A percentile compares a stretch with the other conserved stretches of the same genome.
Conservation (phyloP, 2,113 vertebrate genomes). For the Equus quagga region DNA sequence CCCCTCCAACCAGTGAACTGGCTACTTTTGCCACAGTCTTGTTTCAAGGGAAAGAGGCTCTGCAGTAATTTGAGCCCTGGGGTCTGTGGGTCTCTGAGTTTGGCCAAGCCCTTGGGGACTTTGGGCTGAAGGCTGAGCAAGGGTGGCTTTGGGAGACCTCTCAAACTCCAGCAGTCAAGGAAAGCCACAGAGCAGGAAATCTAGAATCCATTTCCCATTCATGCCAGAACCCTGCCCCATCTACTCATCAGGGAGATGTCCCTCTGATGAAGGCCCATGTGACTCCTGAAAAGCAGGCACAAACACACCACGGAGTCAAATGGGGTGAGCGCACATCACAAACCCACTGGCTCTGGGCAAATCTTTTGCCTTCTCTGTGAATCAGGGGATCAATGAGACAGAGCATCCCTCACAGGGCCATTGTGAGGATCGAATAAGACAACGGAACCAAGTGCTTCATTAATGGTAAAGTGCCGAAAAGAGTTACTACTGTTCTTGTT, state of each 20-base stretch:
- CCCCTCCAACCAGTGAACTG: neutral
- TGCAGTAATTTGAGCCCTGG: neutral
- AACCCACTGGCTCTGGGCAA: neutral
- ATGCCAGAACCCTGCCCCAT: neutral
- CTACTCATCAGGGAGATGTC: neutral
- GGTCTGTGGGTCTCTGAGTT: neutral
- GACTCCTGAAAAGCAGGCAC: neutral
- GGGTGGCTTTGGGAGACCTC: neutral
- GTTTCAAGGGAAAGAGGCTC: neutral
- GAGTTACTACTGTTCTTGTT: neutral
- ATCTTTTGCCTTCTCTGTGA: neutral
- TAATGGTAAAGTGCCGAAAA: neutral
- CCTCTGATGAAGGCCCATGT: neutral
- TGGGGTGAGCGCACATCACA: accelerated
- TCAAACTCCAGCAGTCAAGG: slow-evolving; percentile 11
- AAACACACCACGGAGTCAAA: neutral
- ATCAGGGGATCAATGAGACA: neutral
- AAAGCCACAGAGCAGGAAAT: neutral
- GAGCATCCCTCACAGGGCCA: neutral
- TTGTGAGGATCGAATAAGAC: neutral
- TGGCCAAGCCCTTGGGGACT: neutral
- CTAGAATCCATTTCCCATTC: neutral
- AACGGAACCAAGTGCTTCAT: neutral
- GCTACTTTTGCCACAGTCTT: neutral
- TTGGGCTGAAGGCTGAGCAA: slow-evolving; percentile 3